A percentile compares a stretch with the other conserved stretches of the same genome.
phyloP scores from a whole-genome alignment of 2,888 invertebrate species.

The Luperina nickerlii region DNA sequence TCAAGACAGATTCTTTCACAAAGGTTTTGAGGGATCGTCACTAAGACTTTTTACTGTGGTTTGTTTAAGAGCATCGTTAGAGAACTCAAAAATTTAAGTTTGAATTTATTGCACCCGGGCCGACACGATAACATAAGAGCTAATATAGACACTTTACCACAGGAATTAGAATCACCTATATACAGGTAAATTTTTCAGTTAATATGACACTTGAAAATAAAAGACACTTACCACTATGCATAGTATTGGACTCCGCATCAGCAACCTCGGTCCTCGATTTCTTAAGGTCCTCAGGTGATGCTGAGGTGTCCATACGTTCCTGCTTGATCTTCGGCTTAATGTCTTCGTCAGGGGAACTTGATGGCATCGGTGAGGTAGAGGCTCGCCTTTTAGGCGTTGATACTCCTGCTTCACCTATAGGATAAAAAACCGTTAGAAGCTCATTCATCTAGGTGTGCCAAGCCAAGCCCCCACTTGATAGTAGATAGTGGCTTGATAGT shows the following conservation, averaged over 20 bases:
- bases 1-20: slow-evolving; percentile 11
- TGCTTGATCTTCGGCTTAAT: slow-evolving; percentile 91
- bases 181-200: too few species aligned
- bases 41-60: slow-evolving; percentile 13
- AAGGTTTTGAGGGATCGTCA: background rate
- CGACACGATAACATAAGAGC: background rate
- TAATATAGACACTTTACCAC: background rate
- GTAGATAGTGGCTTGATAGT: slow-evolving; percentile 1
- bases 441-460: background rate
- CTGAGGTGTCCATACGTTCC: slow-evolving; percentile 92
- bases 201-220: background rate
- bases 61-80: slow-evolving; percentile 6
- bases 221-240: slow-evolving; percentile 95
- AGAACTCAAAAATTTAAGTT: background rate
- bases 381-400: slow-evolving; percentile 91
- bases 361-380: slow-evolving; percentile 89
- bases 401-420: slow-evolving; percentile 88
- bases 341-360: slow-evolving; percentile 88
- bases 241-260: slow-evolving; percentile 97
- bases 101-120: background rate
- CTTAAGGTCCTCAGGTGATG: slow-evolving; percentile 92
- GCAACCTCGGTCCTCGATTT: slow-evolving; percentile 95
- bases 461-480: background rate
- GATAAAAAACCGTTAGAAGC: background rate
- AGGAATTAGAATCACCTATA: background rate